Conservation (phyloP, 1,140 invertebrate species). For the Drosophila suzukii region DNA sequence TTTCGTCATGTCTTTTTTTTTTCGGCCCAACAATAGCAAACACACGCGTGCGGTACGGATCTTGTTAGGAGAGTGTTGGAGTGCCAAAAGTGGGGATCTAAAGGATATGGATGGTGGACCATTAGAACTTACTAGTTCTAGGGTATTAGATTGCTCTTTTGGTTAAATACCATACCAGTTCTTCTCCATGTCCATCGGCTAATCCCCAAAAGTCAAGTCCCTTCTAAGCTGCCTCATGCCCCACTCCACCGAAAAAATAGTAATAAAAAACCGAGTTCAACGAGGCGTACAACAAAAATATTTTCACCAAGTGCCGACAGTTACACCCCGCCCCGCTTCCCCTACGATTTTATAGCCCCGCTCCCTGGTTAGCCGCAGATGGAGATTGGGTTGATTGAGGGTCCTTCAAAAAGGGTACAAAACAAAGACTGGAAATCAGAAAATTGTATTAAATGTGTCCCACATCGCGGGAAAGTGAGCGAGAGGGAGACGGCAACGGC, state of each 20-base stretch:
- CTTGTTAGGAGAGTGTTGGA: conserved; percentile 8
- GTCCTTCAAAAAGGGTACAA: conserved; percentile 81
- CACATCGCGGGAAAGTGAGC: conserved; percentile 51
- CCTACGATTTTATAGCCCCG: neutral
- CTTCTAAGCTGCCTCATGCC: conserved; percentile 25
- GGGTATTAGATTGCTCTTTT: neutral
- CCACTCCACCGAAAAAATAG: neutral
- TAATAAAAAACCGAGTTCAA: conserved; percentile 37
- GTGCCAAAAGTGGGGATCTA: no score
- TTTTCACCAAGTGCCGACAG: conserved; percentile 66
- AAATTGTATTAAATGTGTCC: conserved; percentile 81
- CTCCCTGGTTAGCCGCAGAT: conserved; percentile 28
- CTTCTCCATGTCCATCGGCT: conserved; percentile 28
- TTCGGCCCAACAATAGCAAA: conserved; percentile 55
- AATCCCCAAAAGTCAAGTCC: conserved; percentile 42
- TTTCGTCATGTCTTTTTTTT: neutral
- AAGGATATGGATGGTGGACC: conserved; percentile 14
- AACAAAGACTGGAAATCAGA: conserved; percentile 53
- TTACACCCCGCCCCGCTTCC: conserved; percentile 13
- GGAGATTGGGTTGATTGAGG: conserved; percentile 71
- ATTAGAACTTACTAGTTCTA: neutral
- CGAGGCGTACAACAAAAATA: conserved; percentile 72
- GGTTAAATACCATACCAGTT: neutral
- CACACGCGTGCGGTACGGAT: conserved; percentile 67
- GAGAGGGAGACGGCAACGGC: neutral